Evolutionary conservation across 2,797 vertebrate genomes (phyloP).

Genomic region (Perodicticus potto): DNA sequence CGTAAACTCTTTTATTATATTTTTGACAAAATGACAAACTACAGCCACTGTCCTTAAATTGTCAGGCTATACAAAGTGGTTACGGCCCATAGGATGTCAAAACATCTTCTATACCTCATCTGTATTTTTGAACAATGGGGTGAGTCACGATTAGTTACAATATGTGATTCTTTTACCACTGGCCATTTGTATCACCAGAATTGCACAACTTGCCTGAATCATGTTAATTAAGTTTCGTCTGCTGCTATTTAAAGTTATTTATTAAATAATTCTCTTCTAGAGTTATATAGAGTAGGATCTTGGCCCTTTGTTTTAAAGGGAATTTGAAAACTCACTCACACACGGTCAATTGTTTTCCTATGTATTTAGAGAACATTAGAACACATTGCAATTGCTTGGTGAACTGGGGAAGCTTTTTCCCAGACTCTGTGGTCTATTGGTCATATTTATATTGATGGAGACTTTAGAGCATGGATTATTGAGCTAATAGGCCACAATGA

Average conservation of each 20-base stretch:
- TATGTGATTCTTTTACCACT: conserved; percentile 72
- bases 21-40: conserved; percentile 37
- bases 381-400: conserved; percentile 69
- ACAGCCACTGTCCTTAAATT: conserved; percentile 48
- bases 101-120: conserved; percentile 63
- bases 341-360: conserved; percentile 81
- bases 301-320: conserved; percentile 64
- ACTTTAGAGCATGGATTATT: conserved; percentile 76
- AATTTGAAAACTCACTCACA: conserved; percentile 78
- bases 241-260: conserved; percentile 71
- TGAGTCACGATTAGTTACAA: conserved; percentile 70
- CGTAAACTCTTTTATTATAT: background rate
- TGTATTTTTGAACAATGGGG: conserved; percentile 59
- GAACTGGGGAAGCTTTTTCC: conserved; percentile 71
- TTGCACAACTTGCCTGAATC: conserved; percentile 65
- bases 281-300: conserved; percentile 44
- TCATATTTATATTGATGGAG: conserved; percentile 79
- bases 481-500: conserved; percentile 65
- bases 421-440: conserved; percentile 76
- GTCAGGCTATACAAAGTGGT: conserved; percentile 4
- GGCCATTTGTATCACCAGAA: conserved; percentile 70
- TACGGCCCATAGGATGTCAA: background rate
- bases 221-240: conserved; percentile 63
- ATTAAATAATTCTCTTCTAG: conserved; percentile 32
- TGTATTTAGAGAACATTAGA: conserved; percentile 82